Base-by-base conservation (phyloP, 2,888 invertebrate genomes). In the Cordylochernes scorpioides region DNA sequence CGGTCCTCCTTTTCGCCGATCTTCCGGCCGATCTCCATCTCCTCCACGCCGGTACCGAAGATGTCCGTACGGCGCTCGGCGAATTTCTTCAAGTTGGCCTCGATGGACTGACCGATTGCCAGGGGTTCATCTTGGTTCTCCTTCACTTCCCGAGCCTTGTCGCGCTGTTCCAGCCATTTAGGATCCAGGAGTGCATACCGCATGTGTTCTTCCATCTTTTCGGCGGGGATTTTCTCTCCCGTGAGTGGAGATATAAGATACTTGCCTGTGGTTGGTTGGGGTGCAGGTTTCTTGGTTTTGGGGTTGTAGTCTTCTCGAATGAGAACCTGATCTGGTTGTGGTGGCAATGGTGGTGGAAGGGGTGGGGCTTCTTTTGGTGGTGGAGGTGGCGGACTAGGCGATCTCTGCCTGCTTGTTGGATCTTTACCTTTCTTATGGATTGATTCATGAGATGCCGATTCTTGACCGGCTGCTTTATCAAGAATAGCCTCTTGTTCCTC, bases 31-130 rank as follows among this genome's bases (percentile, higher is more conserved):
- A 97, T 99, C 15, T 82, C 80, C 0, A 94, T 91, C 62, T 97
- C 97, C 53, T 94, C 91, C 52, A 82, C 82, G 32, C 94, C 94
- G 37, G 84, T 78, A 57, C 97, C 97, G 59, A 99, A 99, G 56
- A 97, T 97, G 63, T 97, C 97, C 2, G 97, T 94, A 71, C 97
- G 84, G 42, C 97, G 67, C 52, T 97, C 94, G 0, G 97, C 97
- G 46, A 97, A 61, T 50, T 80, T 71, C 52, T 86, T 86, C 49
- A 97, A 66, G 48, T 78, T 84, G 22, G 78, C 78, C 49, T 88
- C 86, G 46, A 97, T 88, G n/a, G 86, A 37, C 31, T 42, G 53
- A 46, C 65, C 69, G 28, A 65, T 64, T 1, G 70, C 71, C 44
- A 67, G 71, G 1, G 74, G 73, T 3, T 70, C 74, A 46, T 82